A percentile compares a stretch with the other conserved stretches of the same genome.
phyloP scores from a whole-genome alignment of 2,797 vertebrate genomes.

The Forpus xanthops region DNA sequence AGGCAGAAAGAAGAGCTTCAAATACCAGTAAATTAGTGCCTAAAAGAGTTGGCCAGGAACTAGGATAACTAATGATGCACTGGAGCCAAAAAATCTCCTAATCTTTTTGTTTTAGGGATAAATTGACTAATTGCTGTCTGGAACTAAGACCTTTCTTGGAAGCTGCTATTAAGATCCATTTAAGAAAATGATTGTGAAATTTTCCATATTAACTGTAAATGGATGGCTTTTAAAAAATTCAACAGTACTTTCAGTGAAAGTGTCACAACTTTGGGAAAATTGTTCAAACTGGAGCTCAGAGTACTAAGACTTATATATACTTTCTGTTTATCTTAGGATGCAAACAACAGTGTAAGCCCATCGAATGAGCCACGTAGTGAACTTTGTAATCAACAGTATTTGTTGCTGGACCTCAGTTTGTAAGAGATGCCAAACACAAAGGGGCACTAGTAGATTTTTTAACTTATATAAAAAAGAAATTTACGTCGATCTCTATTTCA shows the following conservation, averaged over 20 bases:
- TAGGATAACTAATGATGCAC: no score
- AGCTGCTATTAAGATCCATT: background rate
- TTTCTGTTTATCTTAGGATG: background rate
- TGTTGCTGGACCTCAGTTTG: background rate
- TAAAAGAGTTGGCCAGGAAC: background rate
- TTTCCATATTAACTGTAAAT: background rate
- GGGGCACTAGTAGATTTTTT: background rate
- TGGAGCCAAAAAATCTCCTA: background rate
- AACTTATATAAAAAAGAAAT: background rate
- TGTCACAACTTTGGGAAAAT: background rate
- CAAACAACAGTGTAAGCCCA: background rate
- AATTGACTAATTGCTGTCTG: background rate
- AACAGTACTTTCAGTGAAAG: background rate
- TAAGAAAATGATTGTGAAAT: background rate
- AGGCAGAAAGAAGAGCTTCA: background rate
- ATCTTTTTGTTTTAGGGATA: background rate
- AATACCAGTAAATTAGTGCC: background rate
- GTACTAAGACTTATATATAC: background rate
- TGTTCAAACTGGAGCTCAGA: background rate
- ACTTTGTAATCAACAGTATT: background rate
- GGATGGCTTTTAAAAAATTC: background rate
- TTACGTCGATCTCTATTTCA: background rate
- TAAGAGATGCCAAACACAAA: background rate
- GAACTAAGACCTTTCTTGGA: background rate
- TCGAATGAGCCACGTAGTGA: background rate